phyloP scores from a whole-genome alignment of 30 jellyfish, hydroid and myxozoan species.

The Morbakka virulenta region DNA sequence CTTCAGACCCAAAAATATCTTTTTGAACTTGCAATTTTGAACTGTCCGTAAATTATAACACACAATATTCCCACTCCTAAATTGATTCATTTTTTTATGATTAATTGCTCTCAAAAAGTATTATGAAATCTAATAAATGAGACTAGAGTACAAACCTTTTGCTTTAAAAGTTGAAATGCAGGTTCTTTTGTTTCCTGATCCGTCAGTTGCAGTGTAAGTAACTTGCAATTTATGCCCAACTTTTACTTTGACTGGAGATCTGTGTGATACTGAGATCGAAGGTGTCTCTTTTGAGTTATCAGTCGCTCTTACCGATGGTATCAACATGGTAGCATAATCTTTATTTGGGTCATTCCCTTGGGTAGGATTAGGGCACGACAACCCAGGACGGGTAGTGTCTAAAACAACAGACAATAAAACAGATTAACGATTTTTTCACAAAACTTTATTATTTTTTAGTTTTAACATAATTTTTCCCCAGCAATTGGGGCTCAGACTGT shows the following conservation, averaged over 20 bases:
- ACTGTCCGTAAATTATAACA: no score
- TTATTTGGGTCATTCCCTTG: conserved; percentile 58
- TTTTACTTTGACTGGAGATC: conserved; percentile 68
- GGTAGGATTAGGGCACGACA: conserved; percentile 53
- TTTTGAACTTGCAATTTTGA: no score
- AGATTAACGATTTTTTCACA: no score
- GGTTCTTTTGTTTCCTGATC: conserved; percentile 60
- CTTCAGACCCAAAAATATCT: no score
- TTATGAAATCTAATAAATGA: no score
- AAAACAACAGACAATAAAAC: no score
- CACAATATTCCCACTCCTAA: no score
- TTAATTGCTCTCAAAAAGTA: no score
- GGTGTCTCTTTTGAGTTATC: conserved; percentile 70
- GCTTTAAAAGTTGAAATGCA: conserved; percentile 55
- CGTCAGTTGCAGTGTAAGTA: conserved; percentile 80
- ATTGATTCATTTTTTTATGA: no score
- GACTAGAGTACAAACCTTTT: conserved; percentile 53
- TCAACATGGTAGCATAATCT: conserved; percentile 50
- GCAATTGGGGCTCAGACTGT: no score
- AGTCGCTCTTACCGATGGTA: conserved; percentile 71
- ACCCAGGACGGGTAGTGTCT: conserved; percentile 69
- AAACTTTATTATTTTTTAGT: no score
- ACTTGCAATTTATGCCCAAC: conserved; percentile 56
- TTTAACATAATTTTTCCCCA: no score
- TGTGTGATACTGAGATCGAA: conserved; percentile 31